A percentile compares a stretch with the other conserved stretches of the same genome.
phyloP scores from a whole-genome alignment of 2,113 vertebrate species.

The Hypomesus transpacificus region DNA sequence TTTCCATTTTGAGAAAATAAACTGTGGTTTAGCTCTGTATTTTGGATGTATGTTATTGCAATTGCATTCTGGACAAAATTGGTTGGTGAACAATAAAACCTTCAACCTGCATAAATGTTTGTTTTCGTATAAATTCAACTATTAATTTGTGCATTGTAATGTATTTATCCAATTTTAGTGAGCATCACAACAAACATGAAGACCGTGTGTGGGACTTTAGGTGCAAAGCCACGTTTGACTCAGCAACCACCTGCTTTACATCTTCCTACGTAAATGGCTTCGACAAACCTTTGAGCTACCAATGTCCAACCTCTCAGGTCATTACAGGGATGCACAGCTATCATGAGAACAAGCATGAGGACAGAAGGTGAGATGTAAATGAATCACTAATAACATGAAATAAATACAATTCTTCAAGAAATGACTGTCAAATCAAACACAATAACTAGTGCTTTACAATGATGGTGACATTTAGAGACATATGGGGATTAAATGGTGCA shows the following conservation, averaged over 20 bases:
- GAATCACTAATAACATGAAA: too few relatives aligned
- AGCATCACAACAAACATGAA: conserved; percentile 5
- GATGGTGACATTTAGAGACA: too few relatives aligned
- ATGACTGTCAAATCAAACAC: too few relatives aligned
- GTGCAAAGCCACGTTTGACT: conserved; percentile 14
- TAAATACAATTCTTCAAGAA: too few relatives aligned
- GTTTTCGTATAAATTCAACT: not conserved
- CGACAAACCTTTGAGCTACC: conserved; percentile 8
- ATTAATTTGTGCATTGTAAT: conserved; percentile 4
- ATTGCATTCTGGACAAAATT: not conserved
- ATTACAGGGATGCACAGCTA: conserved; percentile 12
- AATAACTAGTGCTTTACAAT: too few relatives aligned
- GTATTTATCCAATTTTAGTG: conserved; percentile 2
- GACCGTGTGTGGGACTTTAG: conserved; percentile 16
- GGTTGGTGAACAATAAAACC: not conserved
- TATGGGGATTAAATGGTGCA: too few relatives aligned
- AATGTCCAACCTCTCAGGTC: not conserved
- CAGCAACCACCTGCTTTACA: not conserved
- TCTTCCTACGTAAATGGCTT: conserved; percentile 14
- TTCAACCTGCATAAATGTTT: not conserved
- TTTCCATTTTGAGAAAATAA: not conserved
- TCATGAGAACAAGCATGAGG: conserved; percentile 16
- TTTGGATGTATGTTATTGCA: not conserved
- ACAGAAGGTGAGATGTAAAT: conserved; percentile 12
- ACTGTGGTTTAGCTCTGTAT: not conserved